Conservation (phyloP, 2,888 invertebrate genomes). For the Seira sanloemensis region DNA sequence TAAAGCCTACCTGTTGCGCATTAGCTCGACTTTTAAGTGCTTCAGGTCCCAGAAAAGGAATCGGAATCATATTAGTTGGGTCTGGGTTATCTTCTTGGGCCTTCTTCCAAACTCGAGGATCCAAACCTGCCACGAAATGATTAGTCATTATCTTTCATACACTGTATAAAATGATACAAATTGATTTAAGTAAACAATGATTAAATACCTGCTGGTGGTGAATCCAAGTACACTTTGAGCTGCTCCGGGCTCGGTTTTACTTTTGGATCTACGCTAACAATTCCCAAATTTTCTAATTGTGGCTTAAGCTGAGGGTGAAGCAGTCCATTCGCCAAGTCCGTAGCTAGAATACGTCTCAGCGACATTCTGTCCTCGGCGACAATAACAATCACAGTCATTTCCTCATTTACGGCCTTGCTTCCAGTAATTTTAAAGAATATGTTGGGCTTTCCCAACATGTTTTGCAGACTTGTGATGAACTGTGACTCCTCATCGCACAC, state of each 20-base stretch:
- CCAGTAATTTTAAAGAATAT: constrained; percentile 86
- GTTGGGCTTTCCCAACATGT: constrained; percentile 89
- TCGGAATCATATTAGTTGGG: constrained; percentile 91
- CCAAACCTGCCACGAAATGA: constrained; percentile 83
- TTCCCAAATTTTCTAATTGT: constrained; percentile 85
- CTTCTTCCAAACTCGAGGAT: constrained; percentile 95
- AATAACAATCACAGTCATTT: constrained; percentile 86
- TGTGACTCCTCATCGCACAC: constrained; percentile 83
- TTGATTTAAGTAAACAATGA: neutral
- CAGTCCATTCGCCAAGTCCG: constrained; percentile 84
- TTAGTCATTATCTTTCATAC: constrained; percentile 50
- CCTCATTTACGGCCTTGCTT: constrained; percentile 86
- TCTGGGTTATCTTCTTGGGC: constrained; percentile 97
- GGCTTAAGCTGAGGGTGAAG: constrained; percentile 82
- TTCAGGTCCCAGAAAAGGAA: constrained; percentile 93
- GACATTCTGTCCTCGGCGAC: constrained; percentile 66
- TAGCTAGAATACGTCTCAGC: constrained; percentile 84
- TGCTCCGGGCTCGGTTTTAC: constrained; percentile 87
- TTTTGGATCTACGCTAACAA: constrained; percentile 83
- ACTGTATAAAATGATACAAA: constrained; percentile 1
- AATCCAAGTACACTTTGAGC: constrained; percentile 90
- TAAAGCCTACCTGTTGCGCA: constrained; percentile 78
- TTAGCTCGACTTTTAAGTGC: constrained; percentile 84
- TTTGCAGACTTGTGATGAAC: constrained; percentile 81
- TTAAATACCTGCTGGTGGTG: constrained; percentile 85